Evolutionary conservation across 1,140 invertebrate genomes (phyloP).

Genomic region (Thrips palmi): DNA sequence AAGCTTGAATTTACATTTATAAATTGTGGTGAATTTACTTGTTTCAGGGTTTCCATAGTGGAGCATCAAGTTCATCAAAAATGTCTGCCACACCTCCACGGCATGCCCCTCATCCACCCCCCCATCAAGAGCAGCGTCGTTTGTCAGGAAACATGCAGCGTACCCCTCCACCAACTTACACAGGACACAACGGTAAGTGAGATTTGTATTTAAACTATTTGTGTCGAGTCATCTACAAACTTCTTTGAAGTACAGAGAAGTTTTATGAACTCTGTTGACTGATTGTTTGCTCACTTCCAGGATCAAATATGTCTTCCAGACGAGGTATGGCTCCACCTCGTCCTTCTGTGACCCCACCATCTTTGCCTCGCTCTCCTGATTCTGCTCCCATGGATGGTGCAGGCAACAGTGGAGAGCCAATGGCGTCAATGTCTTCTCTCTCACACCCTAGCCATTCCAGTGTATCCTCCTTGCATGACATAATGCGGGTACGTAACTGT

Average conservation of each 20-base stretch:
- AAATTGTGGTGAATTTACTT: constrained; percentile 2
- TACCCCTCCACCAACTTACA: constrained; percentile 16
- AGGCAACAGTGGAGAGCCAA: neutral
- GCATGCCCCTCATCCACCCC: constrained; percentile 16
- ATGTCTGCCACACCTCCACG: constrained; percentile 17
- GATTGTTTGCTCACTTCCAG: too few relatives aligned
- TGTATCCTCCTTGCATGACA: constrained; percentile 53
- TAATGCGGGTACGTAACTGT: constrained; percentile 25
- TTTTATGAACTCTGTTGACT: too few relatives aligned
- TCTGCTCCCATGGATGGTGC: constrained; percentile 2
- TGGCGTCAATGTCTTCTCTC: neutral
- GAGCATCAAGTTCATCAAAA: constrained; percentile 13
- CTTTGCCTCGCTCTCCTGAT: constrained; percentile 28
- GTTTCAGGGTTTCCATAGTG: constrained; percentile 10
- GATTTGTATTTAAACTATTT: neutral
- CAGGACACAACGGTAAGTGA: constrained; percentile 19
- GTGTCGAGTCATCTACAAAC: too few relatives aligned
- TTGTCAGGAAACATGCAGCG: constrained; percentile 16
- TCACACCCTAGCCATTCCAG: constrained; percentile 24
- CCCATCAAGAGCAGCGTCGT: constrained; percentile 13
- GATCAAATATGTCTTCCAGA: constrained; percentile 25
- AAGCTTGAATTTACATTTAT: neutral
- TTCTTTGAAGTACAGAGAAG: too few relatives aligned
- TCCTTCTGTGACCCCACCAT: constrained; percentile 31
- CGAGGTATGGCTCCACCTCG: constrained; percentile 29